These are phyloP conservation scores for Machimus atricapillus DNA, from an alignment of 2,888 invertebrate species.

Conservation along the genomic window DNA sequence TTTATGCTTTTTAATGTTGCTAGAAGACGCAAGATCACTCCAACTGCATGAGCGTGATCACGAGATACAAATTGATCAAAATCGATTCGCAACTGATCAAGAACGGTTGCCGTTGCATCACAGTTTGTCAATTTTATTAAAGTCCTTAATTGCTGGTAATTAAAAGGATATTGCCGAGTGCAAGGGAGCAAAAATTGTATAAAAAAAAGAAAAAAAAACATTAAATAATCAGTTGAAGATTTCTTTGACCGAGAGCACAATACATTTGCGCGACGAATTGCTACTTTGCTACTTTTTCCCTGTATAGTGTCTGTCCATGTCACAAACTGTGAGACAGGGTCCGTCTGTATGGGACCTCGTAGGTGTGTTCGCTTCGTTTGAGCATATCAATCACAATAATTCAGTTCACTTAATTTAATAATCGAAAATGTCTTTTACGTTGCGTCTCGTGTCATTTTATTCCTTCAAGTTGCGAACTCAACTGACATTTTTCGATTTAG, in stretches of 20 bases:
- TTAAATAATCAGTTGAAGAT: not conserved
- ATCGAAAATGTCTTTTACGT: slow-evolving; percentile 50
- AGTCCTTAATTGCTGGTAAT: slow-evolving; percentile 7
- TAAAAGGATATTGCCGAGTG: not conserved
- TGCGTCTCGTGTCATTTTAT: slow-evolving; percentile 48
- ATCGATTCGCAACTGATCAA: not conserved
- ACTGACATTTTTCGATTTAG: slow-evolving; percentile 27
- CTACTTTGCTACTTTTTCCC: not conserved
- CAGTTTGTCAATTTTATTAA: not conserved
- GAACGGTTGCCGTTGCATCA: not conserved
- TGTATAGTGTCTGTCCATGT: not conserved
- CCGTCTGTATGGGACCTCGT: not conserved
- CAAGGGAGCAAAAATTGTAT: not conserved
- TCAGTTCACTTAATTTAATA: slow-evolving; percentile 62
- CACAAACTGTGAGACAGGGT: not conserved
- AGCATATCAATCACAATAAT: slow-evolving; percentile 57
- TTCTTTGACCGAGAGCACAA: slow-evolving; percentile 24
- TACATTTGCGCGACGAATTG: slow-evolving; percentile 5
- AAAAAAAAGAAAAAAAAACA: not conserved
- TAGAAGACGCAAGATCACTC: not conserved
- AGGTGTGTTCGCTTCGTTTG: slow-evolving; percentile 33
- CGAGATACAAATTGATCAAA: not conserved
- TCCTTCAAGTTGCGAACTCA: slow-evolving; percentile 34
- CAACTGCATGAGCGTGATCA: not conserved
- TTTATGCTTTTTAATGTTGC: not conserved